Evolutionary conservation across 2,113 vertebrate genomes (phyloP).

Genomic region (Chauna torquata): DNA sequence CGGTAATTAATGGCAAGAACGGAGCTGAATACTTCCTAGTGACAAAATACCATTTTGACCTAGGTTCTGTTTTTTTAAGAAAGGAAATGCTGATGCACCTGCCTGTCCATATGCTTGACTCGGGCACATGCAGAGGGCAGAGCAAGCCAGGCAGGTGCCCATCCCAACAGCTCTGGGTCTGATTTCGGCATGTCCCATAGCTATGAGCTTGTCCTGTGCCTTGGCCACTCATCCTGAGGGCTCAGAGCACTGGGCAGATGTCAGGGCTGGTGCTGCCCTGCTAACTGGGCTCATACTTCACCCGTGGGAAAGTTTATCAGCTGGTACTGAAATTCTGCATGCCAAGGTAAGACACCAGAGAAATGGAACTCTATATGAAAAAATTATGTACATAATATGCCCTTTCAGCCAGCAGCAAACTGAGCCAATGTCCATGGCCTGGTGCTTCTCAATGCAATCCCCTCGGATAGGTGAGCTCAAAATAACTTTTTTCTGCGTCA

Average conservation of each 20-base stretch:
- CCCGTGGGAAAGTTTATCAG: neutral
- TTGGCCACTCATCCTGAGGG: neutral
- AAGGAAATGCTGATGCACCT: neutral
- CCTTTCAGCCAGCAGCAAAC: neutral
- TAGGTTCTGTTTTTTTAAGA: neutral
- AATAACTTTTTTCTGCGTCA: neutral
- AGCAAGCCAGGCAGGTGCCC: neutral
- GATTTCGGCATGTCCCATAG: accelerated
- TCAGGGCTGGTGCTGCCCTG: neutral
- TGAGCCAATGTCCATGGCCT: neutral
- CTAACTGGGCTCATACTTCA: neutral
- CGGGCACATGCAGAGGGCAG: neutral
- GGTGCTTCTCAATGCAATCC: neutral
- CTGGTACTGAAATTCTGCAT: neutral
- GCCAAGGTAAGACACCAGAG: neutral
- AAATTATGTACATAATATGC: neutral
- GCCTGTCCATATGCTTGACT: accelerated
- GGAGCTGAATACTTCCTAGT: neutral
- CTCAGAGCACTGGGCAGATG: neutral
- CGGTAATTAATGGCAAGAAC: neutral
- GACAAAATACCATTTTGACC: neutral
- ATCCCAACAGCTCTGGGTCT: accelerated
- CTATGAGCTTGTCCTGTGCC: neutral
- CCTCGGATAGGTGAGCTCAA: neutral
- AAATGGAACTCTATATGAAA: neutral